phyloP scores from a whole-genome alignment of 2,113 vertebrate species.

The Leiothrix lutea region DNA sequence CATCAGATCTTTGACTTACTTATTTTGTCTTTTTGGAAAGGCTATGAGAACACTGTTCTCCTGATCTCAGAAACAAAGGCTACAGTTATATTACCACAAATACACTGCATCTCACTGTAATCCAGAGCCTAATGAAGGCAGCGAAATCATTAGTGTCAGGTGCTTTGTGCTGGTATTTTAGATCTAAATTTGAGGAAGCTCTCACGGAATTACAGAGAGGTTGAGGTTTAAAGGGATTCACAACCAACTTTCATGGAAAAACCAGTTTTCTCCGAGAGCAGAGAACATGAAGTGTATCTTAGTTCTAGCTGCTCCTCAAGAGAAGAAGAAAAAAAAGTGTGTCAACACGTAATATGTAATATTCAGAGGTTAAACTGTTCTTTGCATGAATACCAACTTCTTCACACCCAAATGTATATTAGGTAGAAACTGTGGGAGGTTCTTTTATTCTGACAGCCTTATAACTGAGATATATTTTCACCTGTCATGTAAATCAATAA shows the following conservation, averaged over 20 bases:
- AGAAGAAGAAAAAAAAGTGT: no score
- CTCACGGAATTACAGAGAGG: neutral
- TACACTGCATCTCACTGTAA: neutral
- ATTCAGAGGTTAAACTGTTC: neutral
- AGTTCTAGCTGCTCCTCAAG: neutral
- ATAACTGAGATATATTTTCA: slow-evolving; percentile 58
- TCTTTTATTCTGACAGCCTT: slow-evolving; percentile 54
- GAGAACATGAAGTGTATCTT: neutral
- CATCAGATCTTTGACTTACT: neutral
- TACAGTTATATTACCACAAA: neutral
- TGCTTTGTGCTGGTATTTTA: neutral
- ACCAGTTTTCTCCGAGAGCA: neutral
- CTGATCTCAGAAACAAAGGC: neutral
- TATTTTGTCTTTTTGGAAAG: neutral
- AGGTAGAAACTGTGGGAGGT: slow-evolving; percentile 48
- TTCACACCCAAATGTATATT: slow-evolving; percentile 7
- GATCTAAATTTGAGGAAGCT: neutral
- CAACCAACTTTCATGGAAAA: neutral
- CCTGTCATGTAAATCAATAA: slow-evolving; percentile 70
- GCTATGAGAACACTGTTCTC: neutral
- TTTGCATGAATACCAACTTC: neutral
- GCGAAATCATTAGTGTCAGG: neutral
- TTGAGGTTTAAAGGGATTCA: neutral
- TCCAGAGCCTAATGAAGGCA: neutral
- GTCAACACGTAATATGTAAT: neutral